Conservation (phyloP, 2,888 invertebrate genomes). For the Physocephala rufipes region DNA sequence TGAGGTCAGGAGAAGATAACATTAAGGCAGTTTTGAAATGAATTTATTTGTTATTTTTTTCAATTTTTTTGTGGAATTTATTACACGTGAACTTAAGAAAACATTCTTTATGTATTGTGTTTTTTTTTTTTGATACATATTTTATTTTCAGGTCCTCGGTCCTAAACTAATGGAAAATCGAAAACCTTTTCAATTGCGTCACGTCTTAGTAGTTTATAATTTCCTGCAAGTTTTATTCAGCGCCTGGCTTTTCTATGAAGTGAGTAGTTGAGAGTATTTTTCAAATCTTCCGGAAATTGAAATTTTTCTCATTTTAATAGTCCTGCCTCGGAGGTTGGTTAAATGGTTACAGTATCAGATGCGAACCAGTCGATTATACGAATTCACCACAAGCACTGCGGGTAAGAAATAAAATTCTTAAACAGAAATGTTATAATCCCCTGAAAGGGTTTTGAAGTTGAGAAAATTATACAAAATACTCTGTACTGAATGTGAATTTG, state of each 20-base stretch:
- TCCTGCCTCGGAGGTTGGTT: conserved; percentile 75
- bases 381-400: conserved; percentile 73
- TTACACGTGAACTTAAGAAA: neutral
- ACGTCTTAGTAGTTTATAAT: conserved; percentile 83
- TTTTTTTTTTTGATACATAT: neutral
- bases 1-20: too few species aligned
- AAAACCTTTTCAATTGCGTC: conserved; percentile 81
- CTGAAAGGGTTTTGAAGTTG: too few species aligned
- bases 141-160: conserved; percentile 71
- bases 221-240: conserved; percentile 75
- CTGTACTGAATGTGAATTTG: too few species aligned
- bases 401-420: conserved; percentile 66
- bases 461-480: too few species aligned
- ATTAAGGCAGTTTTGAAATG: neutral
- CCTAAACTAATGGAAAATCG: conserved; percentile 87
- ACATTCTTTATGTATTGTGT: neutral
- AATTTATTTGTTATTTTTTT: neutral
- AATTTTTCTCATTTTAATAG: conserved; percentile 56
- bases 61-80: neutral
- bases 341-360: conserved; percentile 76
- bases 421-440: too few species aligned
- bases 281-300: neutral
- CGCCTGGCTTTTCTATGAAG: conserved; percentile 68
- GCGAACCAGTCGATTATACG: conserved; percentile 85
- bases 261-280: conserved; percentile 53